A percentile compares a stretch with the other conserved stretches of the same genome.
These are phyloP conservation scores for Montipora cactus DNA, from an alignment of 64 coral and sea anemone genomes.

Conservation along the genomic window DNA sequence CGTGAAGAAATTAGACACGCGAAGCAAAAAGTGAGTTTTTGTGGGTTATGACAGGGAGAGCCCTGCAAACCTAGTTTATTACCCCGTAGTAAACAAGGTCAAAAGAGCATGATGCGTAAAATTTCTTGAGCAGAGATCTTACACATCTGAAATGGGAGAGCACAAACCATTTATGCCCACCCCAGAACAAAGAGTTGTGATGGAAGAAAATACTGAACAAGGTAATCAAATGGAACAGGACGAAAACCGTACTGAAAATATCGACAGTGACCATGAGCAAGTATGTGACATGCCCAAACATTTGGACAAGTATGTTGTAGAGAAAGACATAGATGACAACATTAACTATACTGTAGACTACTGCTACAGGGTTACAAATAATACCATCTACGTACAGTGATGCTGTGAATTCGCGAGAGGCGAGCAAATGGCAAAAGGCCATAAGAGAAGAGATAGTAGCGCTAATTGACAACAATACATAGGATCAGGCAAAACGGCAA, in stretches of 20 bases:
- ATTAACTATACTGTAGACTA: constrained; percentile 50
- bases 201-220: background rate
- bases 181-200: background rate
- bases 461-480: constrained; percentile 43
- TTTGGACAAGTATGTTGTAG: constrained; percentile 35
- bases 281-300: constrained; percentile 44
- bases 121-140: constrained; percentile 19
- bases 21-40: constrained; percentile 29
- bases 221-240: background rate
- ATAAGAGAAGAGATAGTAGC: constrained; percentile 55
- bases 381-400: constrained; percentile 44
- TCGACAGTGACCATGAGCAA: background rate
- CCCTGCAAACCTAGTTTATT: constrained; percentile 73
- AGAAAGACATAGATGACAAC: constrained; percentile 5
- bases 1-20: constrained; percentile 21
- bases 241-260: background rate
- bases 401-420: constrained; percentile 27
- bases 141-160: background rate
- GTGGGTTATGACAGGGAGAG: constrained; percentile 65
- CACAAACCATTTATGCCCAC: background rate
- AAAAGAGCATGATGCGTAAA: constrained; percentile 61
- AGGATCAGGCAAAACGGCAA: constrained; percentile 4
- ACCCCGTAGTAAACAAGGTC: constrained; percentile 54
- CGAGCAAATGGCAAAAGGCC: constrained; percentile 51
- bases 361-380: constrained; percentile 35